These are phyloP conservation scores for Panagrolaimus sp. DNA, from an alignment of 1,140 invertebrate species.

Conservation along the genomic window DNA sequence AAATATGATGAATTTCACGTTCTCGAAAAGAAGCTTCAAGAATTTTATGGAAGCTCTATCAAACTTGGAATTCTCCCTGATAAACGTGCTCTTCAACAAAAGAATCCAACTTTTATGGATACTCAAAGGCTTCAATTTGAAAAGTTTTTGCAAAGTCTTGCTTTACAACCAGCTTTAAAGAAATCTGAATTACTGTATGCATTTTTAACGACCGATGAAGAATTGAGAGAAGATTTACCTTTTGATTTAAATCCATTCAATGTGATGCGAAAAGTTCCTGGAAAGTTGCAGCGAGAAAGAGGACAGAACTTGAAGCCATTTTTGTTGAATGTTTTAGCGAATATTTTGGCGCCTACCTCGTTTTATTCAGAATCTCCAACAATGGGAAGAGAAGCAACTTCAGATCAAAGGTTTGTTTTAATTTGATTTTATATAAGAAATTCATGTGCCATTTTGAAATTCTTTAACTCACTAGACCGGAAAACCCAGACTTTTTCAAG, in stretches of 20 bases:
- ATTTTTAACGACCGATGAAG: slow-evolving; percentile 39
- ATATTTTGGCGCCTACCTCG: slow-evolving; percentile 26
- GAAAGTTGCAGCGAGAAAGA: slow-evolving; percentile 28
- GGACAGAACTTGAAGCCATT: slow-evolving; percentile 43
- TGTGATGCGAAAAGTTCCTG: slow-evolving; percentile 33
- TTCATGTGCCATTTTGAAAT: too few relatives aligned
- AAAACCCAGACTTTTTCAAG: too few relatives aligned
- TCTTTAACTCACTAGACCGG: too few relatives aligned
- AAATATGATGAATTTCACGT: slow-evolving; percentile 44
- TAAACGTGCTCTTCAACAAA: slow-evolving; percentile 33
- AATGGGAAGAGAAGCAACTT: background rate
- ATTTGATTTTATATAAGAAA: too few relatives aligned
- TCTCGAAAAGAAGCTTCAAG: slow-evolving; percentile 31
- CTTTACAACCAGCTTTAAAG: slow-evolving; percentile 29
- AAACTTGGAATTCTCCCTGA: slow-evolving; percentile 31
- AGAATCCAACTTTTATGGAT: slow-evolving; percentile 36
- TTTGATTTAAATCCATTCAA: slow-evolving; percentile 31
- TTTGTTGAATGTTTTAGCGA: slow-evolving; percentile 39
- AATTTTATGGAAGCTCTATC: slow-evolving; percentile 24
- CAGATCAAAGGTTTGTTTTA: background rate
- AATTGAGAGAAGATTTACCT: slow-evolving; percentile 20
- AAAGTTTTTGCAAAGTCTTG: slow-evolving; percentile 30
- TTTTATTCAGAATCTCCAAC: background rate
- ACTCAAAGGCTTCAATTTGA: slow-evolving; percentile 34
- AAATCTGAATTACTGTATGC: slow-evolving; percentile 43